Evolutionary conservation across 2,797 vertebrate species (phyloP).

Genomic region (Cyprinodon diabolis): DNA sequence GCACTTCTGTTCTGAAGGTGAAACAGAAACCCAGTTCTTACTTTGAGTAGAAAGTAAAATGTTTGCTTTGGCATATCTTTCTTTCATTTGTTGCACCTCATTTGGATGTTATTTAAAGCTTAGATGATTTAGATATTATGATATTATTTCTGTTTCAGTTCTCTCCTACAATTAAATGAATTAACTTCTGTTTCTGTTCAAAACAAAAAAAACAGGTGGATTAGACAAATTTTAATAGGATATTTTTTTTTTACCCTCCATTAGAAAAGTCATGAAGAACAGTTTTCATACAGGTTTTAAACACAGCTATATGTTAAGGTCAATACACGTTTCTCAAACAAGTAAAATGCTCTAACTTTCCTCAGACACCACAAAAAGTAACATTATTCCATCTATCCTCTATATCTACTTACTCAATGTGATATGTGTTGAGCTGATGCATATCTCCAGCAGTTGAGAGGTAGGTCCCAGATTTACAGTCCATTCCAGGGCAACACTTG

Average conservation of each 20-base stretch:
- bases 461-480: not conserved
- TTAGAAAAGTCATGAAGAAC: not conserved
- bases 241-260: not conserved
- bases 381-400: not conserved
- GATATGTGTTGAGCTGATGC: not conserved
- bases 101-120: not conserved
- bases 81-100: not conserved
- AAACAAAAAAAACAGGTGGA: not conserved
- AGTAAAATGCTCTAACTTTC: not conserved
- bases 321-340: not conserved
- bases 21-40: constrained; percentile 39
- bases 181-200: not conserved
- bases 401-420: not conserved
- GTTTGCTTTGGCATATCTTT: not conserved
- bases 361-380: not conserved
- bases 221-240: not conserved
- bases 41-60: constrained; percentile 5
- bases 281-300: not conserved
- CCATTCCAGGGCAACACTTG: not conserved
- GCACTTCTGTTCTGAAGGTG: constrained; percentile 33
- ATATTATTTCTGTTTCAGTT: not conserved
- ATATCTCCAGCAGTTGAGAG: not conserved
- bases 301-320: not conserved
- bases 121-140: not conserved
- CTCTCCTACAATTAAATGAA: not conserved